Percentiles rank a stretch among this genome's conserved stretches.
These are phyloP conservation scores for Ptychobarbus kaznakovi DNA, from an alignment of 2,797 vertebrate species.

Conservation along the genomic window DNA sequence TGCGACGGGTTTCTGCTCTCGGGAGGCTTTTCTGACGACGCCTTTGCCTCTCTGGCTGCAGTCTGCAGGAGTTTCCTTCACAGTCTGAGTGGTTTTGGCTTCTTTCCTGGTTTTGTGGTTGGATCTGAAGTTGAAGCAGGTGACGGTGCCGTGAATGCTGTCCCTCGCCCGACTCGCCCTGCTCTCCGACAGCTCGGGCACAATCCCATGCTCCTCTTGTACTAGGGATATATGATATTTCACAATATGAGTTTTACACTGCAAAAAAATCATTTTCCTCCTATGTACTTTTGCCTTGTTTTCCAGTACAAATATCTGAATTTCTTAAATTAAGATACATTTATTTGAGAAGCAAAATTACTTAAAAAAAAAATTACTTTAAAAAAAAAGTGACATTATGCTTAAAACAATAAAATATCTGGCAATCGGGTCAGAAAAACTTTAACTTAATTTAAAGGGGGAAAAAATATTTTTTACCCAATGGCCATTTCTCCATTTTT, in stretches of 20 bases:
- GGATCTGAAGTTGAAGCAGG: slow-evolving; percentile 66
- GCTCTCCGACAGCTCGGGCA: slow-evolving; percentile 56
- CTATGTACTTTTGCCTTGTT: no score
- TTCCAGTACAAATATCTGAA: no score
- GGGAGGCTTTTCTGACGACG: not conserved
- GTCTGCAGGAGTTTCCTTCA: not conserved
- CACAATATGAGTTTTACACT: slow-evolving; percentile 21
- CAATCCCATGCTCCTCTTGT: slow-evolving; percentile 65
- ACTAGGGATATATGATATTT: slow-evolving; percentile 53
- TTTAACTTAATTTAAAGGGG: no score
- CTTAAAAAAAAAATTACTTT: no score
- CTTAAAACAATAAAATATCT: no score
- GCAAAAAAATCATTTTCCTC: no score
- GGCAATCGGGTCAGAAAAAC: no score
- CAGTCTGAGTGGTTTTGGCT: not conserved
- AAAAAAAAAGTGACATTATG: no score
- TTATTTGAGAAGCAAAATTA: no score
- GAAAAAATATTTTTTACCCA: no score
- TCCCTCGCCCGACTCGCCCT: slow-evolving; percentile 61
- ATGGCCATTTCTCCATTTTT: no score
- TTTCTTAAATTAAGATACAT: no score
- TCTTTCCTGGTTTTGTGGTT: slow-evolving; percentile 38
- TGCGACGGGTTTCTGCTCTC: slow-evolving; percentile 38
- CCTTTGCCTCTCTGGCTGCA: not conserved
- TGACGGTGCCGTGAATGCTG: slow-evolving; percentile 50